These are phyloP conservation scores for Apaloderma vittatum DNA, from an alignment of 2,113 vertebrate genomes.

Conservation along the genomic window DNA sequence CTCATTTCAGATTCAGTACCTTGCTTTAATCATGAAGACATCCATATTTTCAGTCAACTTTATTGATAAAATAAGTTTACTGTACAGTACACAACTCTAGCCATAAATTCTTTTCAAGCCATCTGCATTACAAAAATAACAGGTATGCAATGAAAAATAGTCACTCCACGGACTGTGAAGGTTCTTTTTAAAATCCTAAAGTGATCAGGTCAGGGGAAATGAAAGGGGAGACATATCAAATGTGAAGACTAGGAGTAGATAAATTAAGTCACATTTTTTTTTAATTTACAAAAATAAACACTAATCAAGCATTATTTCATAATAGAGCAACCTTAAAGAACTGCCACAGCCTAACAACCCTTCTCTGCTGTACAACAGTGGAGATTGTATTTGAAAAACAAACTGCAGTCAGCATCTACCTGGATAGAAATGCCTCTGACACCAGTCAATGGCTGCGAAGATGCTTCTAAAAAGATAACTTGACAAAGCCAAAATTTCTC, in stretches of 20 bases:
- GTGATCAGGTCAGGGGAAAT: conserved; percentile 15
- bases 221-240: not conserved
- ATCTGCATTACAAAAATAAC: conserved; percentile 72
- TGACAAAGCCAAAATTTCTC: not conserved
- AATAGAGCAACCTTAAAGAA: conserved; percentile 71
- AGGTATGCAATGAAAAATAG: conserved; percentile 67
- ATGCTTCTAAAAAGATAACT: not conserved
- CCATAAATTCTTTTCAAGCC: conserved; percentile 63
- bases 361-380: not conserved
- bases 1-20: not conserved
- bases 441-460: not conserved
- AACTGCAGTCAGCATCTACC: not conserved
- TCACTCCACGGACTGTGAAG: conserved; percentile 65
- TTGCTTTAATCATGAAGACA: not conserved
- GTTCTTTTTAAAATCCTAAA: conserved; percentile 49
- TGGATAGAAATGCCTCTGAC: not conserved
- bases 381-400: not conserved
- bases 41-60: conserved; percentile 61
- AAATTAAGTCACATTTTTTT: conserved; percentile 66
- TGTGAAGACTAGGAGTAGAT: conserved; percentile 54
- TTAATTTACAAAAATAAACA: conserved; percentile 79
- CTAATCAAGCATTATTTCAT: conserved; percentile 73
- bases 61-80: conserved; percentile 82
- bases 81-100: conserved; percentile 69
- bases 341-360: conserved; percentile 26